Evolutionary conservation across 2,797 vertebrate genomes (phyloP).

Genomic region (Protonibea diacanthus): DNA sequence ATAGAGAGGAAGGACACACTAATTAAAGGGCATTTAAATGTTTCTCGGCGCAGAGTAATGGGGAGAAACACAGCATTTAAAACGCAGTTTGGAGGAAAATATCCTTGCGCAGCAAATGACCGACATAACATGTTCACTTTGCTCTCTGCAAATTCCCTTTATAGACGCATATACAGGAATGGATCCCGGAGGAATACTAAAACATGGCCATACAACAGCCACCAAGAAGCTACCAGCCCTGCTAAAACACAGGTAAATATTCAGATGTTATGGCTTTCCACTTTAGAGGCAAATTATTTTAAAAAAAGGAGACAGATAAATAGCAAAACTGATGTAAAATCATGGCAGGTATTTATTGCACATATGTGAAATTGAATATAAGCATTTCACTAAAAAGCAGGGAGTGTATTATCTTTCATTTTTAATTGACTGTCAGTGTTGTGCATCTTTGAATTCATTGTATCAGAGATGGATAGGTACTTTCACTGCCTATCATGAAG

Average conservation of each 20-base stretch:
- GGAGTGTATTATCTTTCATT: conserved; percentile 85
- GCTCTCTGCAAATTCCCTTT: conserved; percentile 86
- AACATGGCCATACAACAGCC: conserved; percentile 81
- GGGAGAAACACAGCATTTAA: conserved; percentile 87
- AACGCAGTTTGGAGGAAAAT: conserved; percentile 85
- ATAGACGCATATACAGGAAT: conserved; percentile 83
- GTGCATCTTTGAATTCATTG: conserved; percentile 81
- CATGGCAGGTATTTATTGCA: conserved; percentile 78
- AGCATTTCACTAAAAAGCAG: conserved; percentile 78
- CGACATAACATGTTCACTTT: conserved; percentile 85
- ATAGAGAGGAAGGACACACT: conserved; percentile 86
- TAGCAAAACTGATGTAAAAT: conserved; percentile 78
- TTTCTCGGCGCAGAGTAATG: conserved; percentile 84
- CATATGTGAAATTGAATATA: conserved; percentile 80
- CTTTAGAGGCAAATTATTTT: conserved; percentile 37
- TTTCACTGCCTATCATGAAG: conserved; percentile 86
- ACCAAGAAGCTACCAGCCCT: conserved; percentile 67
- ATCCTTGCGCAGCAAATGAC: conserved; percentile 85
- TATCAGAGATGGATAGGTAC: conserved; percentile 79
- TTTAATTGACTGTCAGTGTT: conserved; percentile 88
- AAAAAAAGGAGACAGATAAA: conserved; percentile 70
- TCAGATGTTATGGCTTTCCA: conserved; percentile 77
- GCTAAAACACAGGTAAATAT: conserved; percentile 83
- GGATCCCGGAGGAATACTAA: conserved; percentile 85
- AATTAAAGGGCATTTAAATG: conserved; percentile 90